phyloP scores from a whole-genome alignment of 2,113 vertebrate genomes.

The Pterocles gutturalis region DNA sequence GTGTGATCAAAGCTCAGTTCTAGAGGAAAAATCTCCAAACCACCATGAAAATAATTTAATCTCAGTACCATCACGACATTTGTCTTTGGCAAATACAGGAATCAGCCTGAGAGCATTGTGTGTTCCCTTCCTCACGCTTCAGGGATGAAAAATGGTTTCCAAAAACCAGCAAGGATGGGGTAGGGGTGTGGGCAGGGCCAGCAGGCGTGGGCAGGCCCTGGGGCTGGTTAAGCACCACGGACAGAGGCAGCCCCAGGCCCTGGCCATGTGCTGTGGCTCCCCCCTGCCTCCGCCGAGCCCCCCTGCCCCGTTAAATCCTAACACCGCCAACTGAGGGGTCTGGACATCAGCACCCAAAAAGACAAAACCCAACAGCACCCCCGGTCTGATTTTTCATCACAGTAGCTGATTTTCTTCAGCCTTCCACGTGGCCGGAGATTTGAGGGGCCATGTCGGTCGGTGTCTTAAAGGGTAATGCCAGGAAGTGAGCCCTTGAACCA shows the following conservation, averaged over 20 bases:
- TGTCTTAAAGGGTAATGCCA: background rate
- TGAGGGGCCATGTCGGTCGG: fast-evolving
- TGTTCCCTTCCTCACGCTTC: fast-evolving
- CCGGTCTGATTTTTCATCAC: fast-evolving
- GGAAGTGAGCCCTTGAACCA: background rate
- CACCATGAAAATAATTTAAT: too few species aligned
- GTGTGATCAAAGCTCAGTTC: fast-evolving
- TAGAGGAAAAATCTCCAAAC: background rate
- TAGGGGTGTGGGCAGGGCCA: fast-evolving
- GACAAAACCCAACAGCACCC: fast-evolving
- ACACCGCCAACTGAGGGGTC: fast-evolving
- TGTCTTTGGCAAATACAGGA: fast-evolving
- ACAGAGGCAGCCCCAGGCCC: background rate
- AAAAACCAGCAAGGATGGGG: fast-evolving
- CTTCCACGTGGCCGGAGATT: fast-evolving
- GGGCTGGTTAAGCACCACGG: background rate
- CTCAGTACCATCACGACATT: fast-evolving
- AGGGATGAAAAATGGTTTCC: background rate
- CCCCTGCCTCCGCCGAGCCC: background rate
- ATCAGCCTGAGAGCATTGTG: fast-evolving
- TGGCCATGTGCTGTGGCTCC: background rate
- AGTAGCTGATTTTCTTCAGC: fast-evolving
- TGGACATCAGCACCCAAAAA: fast-evolving
- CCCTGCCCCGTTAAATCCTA: fast-evolving
- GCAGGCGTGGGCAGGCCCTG: too few species aligned